phyloP scores from a whole-genome alignment of 2,888 invertebrate genomes.

The Calliopum simillimum region DNA sequence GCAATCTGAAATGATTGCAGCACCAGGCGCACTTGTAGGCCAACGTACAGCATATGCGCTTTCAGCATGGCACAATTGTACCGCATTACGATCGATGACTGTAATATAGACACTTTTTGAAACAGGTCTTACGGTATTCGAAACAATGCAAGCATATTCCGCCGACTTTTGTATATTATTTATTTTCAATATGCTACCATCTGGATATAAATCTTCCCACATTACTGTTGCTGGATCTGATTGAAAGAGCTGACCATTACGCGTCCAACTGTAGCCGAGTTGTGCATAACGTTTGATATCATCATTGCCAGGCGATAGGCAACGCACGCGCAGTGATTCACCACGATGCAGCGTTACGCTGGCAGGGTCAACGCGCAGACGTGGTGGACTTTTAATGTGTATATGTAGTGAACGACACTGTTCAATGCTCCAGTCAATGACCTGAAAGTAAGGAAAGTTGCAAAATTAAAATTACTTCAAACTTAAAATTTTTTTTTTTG shows the following conservation, averaged over 20 bases:
- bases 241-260: conserved; percentile 80
- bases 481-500: no score
- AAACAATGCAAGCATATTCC: conserved; percentile 80
- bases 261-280: conserved; percentile 86
- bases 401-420: conserved; percentile 75
- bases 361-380: conserved; percentile 75
- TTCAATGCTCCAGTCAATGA: conserved; percentile 75
- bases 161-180: conserved; percentile 83
- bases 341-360: conserved; percentile 74
- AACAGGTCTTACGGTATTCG: conserved; percentile 69
- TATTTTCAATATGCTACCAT: conserved; percentile 84
- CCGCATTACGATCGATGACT: conserved; percentile 73
- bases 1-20: conserved; percentile 74
- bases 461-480: no score
- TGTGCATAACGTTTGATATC: conserved; percentile 72
- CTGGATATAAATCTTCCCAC: conserved; percentile 87
- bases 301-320: conserved; percentile 76
- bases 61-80: conserved; percentile 71
- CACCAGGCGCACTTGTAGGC: conserved; percentile 80
- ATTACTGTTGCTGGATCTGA: conserved; percentile 80
- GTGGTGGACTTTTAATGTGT: conserved; percentile 73
- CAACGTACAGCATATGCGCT: conserved; percentile 73
- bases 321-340: conserved; percentile 68
- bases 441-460: conserved; percentile 69
- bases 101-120: conserved; percentile 76